Evolutionary conservation across 1,140 invertebrate genomes (phyloP), one percentile per base, ranked within the genome.

Genomic region (Aradophagus sp.): DNA sequence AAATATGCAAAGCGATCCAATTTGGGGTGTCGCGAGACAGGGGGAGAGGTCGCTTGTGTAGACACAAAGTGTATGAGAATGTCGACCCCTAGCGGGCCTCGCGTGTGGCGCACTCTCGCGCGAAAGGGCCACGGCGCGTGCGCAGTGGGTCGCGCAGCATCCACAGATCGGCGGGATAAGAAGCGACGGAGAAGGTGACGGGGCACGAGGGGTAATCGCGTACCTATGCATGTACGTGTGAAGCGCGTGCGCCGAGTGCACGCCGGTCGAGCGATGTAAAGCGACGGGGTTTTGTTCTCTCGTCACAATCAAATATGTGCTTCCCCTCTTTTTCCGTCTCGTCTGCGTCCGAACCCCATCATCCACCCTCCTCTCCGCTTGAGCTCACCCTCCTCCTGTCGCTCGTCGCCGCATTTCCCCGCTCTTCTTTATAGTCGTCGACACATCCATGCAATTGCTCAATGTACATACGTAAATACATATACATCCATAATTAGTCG

Each of bases 111-210:
- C 47, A 44, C 47, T 38, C 34, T 42, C 44, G 27, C 53, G 50
- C 59, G 52, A 73, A 74, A 71, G 36, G 69, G 52, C 59, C 35
- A 38, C 41, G 59, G 65, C 62, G 63, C 68, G 63, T 75, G 75
- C 70, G 73, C 68, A 20, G 8, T 6, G 14, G 31, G 29, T 23
- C 36, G 42, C n/a, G 48, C 56, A 56, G 47, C 47, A 34, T 58
- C 39, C 31, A 32, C 13, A 48, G 45, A 56, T 66, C 34, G 52
- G 23, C 13, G 39, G 45, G 39, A 50, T 44, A 56, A 36, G 52
- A 27, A 31, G 8, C 35, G 38, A 35, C 17, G n/a, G 12, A 16
- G 17, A 15, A 26, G 34, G 29, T 13, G 23, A 34, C 8, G 17
- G 20, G 20, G 27, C 32, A 29, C 14, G 17, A 35, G 42, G 41